phyloP scores from a whole-genome alignment of 2,113 vertebrate genomes.

The Carassius gibelio region DNA sequence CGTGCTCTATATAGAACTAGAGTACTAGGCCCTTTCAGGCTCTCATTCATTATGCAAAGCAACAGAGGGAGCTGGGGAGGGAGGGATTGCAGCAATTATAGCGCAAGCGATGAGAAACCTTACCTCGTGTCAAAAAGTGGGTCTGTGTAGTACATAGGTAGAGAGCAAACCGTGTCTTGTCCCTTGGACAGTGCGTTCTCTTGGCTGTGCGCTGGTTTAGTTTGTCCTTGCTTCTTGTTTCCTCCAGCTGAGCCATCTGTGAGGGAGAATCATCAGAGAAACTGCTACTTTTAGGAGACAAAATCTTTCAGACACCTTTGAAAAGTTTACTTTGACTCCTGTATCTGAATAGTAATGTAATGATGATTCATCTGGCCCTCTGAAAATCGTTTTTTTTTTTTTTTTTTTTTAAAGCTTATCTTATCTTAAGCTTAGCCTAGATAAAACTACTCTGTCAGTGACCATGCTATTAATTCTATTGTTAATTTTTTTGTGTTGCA shows the following conservation, averaged over 20 bases:
- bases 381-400: no score
- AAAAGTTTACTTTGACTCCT: not conserved
- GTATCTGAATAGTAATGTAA: slow-evolving; percentile 11
- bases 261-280: slow-evolving; percentile 16
- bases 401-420: no score
- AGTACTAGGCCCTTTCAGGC: not conserved
- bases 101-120: slow-evolving; percentile 40
- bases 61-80: not conserved
- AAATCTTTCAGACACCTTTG: slow-evolving; percentile 35
- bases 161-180: slow-evolving; percentile 41
- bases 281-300: not conserved
- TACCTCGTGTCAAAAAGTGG: slow-evolving; percentile 74
- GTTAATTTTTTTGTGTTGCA: no score
- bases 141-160: slow-evolving; percentile 67
- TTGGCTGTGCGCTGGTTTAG: slow-evolving; percentile 57
- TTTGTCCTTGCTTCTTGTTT: slow-evolving; percentile 57
- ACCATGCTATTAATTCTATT: no score
- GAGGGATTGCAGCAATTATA: slow-evolving; percentile 8
- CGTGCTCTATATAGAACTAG: not conserved
- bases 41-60: slow-evolving; percentile 26
- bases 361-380: not conserved
- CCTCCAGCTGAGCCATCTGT: slow-evolving; percentile 61
- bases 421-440: no score
- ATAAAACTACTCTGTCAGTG: no score
- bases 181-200: slow-evolving; percentile 53